Evolutionary conservation across 1,140 invertebrate species (phyloP), one percentile per base, ranked within the genome.

Genomic region (Papilio glaucus): DNA sequence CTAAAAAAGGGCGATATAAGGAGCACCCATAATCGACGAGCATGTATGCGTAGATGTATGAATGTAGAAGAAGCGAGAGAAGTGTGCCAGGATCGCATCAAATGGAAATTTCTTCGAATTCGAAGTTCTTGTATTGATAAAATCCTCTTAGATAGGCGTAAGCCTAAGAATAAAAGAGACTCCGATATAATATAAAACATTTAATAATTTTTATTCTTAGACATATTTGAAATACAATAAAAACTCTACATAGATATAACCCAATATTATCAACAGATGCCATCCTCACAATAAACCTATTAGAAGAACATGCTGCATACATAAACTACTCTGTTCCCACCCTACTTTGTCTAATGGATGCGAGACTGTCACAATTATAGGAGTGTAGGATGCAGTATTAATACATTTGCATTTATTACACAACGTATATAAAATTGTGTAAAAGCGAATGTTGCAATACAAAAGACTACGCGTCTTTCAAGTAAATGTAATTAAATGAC

Each of bases 291-390:
- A 53, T 24, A 53, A 53, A 53, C 49, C 49, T 53, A 49, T 49
- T 49, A 49, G 45, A 21, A 53, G 12, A 53, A 18, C 49, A 63
- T 63, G 33, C 33, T 63, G 61, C 37, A 63, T 53, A 41, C 33
- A 38, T 63, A 37, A 37, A 63, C 18, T 63, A 38, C 18, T 9
- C 18, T 63, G 61, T 67, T 67, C 63, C 21, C 63, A 67, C 63
- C 63, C 63, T 67, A 67, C 63, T 67, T 67, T 18, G 63, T 67
- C 24, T 67, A 67, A 45, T 67, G 63, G 63, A 67, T 42, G 39
- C 26, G 6, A 4, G 62, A 41, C 37, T 67, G 63, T 45, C 38
- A 67, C 41, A 39, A 67, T 67, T 67, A 45, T 18, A 41, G 21
- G 41, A 68, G 65, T 53, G 49, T 68, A 68, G 65, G 39, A 68